phyloP scores from a whole-genome alignment of 2,113 vertebrate genomes.

The Callipepla squamata region DNA sequence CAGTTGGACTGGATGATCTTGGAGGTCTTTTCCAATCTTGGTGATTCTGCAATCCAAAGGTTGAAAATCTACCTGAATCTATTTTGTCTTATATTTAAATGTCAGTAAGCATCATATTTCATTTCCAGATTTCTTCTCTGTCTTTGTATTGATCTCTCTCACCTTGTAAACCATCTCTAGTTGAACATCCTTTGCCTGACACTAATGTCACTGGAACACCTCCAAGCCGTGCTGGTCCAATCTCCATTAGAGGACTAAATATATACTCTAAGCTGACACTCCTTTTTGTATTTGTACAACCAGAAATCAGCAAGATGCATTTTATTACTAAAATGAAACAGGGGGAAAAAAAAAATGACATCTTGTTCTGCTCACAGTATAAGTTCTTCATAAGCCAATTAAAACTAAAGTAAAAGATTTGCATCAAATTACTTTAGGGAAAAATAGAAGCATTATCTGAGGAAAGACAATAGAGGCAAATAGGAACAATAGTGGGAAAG shows the following conservation, averaged over 20 bases:
- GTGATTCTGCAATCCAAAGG: neutral
- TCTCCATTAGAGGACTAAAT: neutral
- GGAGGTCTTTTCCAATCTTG: no score
- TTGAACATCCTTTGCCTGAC: neutral
- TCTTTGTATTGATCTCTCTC: neutral
- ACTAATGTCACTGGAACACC: neutral
- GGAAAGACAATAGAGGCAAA: neutral
- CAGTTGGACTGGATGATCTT: no score
- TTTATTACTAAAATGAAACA: neutral
- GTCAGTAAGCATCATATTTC: neutral
- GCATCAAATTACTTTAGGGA: neutral
- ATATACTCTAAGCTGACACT: neutral
- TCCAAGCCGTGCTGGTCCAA: rapidly evolving
- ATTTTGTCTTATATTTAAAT: neutral
- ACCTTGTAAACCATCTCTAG: neutral
- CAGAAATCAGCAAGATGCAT: neutral
- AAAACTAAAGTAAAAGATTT: neutral
- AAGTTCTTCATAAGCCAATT: neutral
- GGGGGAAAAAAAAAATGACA: neutral
- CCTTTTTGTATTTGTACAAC: neutral
- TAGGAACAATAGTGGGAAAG: neutral
- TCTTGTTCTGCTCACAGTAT: neutral
- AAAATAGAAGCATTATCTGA: neutral
- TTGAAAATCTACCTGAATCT: neutral
- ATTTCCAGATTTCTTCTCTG: neutral